Evolutionary conservation across 1,140 invertebrate species (phyloP).

Genomic region (Caenorhabditis briggsae): DNA sequence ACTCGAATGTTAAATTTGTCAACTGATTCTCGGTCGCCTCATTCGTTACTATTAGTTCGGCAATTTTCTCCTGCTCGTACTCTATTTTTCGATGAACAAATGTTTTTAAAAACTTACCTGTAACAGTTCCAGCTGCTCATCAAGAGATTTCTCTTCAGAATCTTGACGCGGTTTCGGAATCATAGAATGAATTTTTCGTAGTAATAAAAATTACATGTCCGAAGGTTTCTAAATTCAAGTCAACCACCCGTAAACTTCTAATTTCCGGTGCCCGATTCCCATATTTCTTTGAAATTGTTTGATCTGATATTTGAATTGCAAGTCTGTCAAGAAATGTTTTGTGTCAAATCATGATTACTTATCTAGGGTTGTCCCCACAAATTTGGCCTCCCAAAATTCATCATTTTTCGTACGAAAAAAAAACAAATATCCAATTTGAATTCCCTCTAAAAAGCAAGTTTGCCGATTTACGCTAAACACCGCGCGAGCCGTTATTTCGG

Average conservation of each 20-base stretch:
- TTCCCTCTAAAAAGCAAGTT: not conserved
- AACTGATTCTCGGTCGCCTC: conserved; percentile 37
- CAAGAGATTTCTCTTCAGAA: conserved; percentile 33
- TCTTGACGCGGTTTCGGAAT: conserved; percentile 19
- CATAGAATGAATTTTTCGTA: not conserved
- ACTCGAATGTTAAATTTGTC: conserved; percentile 42
- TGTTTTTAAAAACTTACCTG: not conserved
- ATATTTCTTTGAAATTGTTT: too few species aligned
- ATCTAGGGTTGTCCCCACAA: too few species aligned
- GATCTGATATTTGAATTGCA: too few species aligned
- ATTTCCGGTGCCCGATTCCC: not conserved
- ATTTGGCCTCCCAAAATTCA: not conserved
- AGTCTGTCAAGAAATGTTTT: too few species aligned
- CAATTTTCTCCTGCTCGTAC: not conserved
- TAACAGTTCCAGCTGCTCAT: conserved; percentile 21
- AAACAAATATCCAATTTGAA: not conserved
- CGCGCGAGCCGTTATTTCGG: not conserved
- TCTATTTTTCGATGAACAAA: not conserved
- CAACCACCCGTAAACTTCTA: not conserved
- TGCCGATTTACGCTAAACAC: conserved; percentile 26
- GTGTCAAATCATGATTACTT: too few species aligned
- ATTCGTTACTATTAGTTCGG: conserved; percentile 18
- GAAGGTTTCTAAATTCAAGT: not conserved
- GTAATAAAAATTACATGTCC: not conserved
- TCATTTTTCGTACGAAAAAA: not conserved